Conservation (phyloP, 2,113 vertebrate species). For the Apteryx mantelli region DNA sequence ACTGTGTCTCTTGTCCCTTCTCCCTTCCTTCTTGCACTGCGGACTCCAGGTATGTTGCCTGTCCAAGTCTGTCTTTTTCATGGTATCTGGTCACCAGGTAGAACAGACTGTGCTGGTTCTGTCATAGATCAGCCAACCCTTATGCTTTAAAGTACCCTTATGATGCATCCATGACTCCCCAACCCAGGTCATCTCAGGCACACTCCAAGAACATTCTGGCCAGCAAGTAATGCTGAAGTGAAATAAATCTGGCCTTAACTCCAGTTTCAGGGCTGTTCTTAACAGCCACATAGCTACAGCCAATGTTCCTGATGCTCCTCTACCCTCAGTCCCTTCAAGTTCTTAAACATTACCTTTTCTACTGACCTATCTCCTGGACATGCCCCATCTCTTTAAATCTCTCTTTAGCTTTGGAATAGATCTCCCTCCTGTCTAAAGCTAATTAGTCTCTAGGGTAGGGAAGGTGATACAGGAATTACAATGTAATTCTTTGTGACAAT, state of each 20-base stretch:
- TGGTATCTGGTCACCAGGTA: neutral
- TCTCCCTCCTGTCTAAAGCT: neutral
- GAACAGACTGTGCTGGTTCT: slow-evolving; percentile 28
- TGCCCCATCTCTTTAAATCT: neutral
- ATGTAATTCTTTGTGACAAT: neutral
- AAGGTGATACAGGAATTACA: neutral
- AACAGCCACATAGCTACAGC: neutral
- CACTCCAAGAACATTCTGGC: neutral
- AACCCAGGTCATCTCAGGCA: neutral
- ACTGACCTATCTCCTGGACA: neutral
- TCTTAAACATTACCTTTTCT: neutral
- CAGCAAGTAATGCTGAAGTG: neutral
- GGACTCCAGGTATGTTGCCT: neutral
- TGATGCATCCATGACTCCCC: neutral
- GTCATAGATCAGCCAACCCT: neutral
- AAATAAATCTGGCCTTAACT: neutral
- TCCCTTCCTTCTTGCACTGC: neutral
- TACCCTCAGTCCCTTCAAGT: neutral
- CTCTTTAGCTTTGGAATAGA: neutral
- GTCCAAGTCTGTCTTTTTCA: neutral
- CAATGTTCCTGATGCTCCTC: neutral
- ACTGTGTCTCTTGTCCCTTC: neutral
- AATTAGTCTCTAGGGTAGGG: neutral
- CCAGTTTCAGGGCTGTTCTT: neutral
- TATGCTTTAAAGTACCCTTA: neutral